These are phyloP conservation scores for Trichogramma evanescens DNA, from an alignment of 2,888 invertebrate species.

Conservation along the genomic window DNA sequence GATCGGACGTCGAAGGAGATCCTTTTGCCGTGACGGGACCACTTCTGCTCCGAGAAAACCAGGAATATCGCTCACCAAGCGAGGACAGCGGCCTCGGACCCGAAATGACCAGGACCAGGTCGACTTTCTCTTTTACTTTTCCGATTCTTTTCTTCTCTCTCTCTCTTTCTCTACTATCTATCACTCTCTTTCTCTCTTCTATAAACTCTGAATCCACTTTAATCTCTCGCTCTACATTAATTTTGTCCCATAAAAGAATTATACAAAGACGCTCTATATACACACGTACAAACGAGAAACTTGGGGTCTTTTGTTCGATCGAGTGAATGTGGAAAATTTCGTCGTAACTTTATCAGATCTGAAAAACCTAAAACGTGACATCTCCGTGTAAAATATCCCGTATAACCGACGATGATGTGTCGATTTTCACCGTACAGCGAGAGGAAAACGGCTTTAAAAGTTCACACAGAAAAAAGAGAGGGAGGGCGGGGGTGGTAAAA, in stretches of 20 bases:
- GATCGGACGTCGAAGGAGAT: conserved; percentile 44
- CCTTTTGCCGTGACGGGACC: conserved; percentile 44
- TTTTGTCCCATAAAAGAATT: no score
- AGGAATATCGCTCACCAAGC: conserved; percentile 77
- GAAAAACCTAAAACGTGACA: background rate
- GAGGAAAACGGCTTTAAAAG: no score
- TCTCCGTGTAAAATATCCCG: background rate
- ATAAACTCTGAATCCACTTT: background rate
- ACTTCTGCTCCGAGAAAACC: conserved; percentile 50
- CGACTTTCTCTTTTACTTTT: conserved; percentile 18
- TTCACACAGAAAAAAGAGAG: no score
- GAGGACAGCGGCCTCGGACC: conserved; percentile 93
- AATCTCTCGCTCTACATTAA: background rate
- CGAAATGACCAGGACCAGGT: conserved; percentile 57
- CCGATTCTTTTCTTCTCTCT: background rate
- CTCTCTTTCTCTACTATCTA: background rate
- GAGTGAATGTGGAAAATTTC: no score
- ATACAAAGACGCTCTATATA: no score
- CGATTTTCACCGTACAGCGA: background rate
- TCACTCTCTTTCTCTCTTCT: background rate
- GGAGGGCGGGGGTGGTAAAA: no score
- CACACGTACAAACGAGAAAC: no score
- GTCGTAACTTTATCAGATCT: background rate
- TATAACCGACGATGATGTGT: background rate
- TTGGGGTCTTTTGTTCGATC: no score